These are phyloP conservation scores for Gadopsis bispinosus DNA, from an alignment of 2,797 vertebrate genomes.

Conservation along the genomic window DNA sequence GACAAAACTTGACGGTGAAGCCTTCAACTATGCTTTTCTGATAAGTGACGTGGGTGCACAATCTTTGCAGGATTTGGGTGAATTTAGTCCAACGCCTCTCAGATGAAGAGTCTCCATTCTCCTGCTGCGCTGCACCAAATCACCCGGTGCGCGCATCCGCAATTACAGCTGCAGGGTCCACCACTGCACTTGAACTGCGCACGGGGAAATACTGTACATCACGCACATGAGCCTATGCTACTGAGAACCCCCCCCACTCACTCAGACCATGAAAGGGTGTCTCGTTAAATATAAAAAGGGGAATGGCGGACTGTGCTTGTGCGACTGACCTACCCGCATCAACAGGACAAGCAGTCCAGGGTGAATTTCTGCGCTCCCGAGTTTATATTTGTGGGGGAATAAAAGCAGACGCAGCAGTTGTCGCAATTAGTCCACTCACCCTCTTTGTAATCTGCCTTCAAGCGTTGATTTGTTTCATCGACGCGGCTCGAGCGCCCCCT, in stretches of 20 bases:
- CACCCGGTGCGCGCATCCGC: constrained; percentile 49
- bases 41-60: constrained; percentile 22
- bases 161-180: constrained; percentile 55
- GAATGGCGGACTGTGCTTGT: constrained; percentile 84
- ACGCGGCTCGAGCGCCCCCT: constrained; percentile 82
- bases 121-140: constrained; percentile 74
- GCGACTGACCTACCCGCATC: constrained; percentile 81
- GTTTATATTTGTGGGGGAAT: constrained; percentile 40
- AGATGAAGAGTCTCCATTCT: constrained; percentile 42
- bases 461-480: constrained; percentile 78
- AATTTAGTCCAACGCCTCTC: constrained; percentile 45
- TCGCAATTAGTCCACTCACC: constrained; percentile 78
- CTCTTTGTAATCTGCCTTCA: constrained; percentile 73
- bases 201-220: constrained; percentile 45
- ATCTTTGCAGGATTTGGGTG: constrained; percentile 41
- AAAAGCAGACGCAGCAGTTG: constrained; percentile 54
- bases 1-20: not conserved
- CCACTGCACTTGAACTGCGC: constrained; percentile 40
- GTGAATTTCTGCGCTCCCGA: constrained; percentile 52
- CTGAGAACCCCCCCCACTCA: constrained; percentile 20
- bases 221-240: constrained; percentile 50
- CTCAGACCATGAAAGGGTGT: constrained; percentile 45
- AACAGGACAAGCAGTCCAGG: constrained; percentile 58
- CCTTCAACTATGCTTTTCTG: constrained; percentile 3
- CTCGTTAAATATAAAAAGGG: constrained; percentile 67